Percentiles rank a stretch among this genome's conserved stretches.
Evolutionary conservation across 1,140 invertebrate species (phyloP).

Genomic region (Teleopsis dalmanni): DNA sequence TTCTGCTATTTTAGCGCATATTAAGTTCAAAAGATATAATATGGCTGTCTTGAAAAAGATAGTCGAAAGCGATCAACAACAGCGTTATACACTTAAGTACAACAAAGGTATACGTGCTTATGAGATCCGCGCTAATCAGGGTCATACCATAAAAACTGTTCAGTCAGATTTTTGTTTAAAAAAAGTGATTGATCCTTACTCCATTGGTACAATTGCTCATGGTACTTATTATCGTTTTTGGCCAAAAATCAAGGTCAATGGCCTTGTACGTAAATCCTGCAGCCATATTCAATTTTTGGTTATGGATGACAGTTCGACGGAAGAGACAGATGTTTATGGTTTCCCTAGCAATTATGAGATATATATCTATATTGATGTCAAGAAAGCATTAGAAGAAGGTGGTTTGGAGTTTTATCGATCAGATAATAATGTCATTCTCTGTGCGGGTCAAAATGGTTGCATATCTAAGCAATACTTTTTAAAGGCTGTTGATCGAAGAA

Average conservation of each 20-base stretch:
- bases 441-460: constrained; percentile 54
- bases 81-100: constrained; percentile 52
- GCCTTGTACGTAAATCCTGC: constrained; percentile 65
- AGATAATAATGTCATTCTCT: constrained; percentile 66
- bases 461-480: constrained; percentile 59
- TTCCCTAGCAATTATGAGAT: constrained; percentile 56
- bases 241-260: constrained; percentile 54
- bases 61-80: constrained; percentile 56
- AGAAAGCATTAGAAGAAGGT: constrained; percentile 53
- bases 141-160: constrained; percentile 57
- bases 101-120: constrained; percentile 44
- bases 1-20: constrained; percentile 51
- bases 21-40: constrained; percentile 46
- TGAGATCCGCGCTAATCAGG: constrained; percentile 72
- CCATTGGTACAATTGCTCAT: constrained; percentile 55
- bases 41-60: constrained; percentile 51
- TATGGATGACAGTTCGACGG: constrained; percentile 46
- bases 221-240: constrained; percentile 63
- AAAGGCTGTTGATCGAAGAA: constrained; percentile 24
- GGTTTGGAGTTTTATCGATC: constrained; percentile 64
- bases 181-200: constrained; percentile 28
- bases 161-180: constrained; percentile 32
- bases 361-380: constrained; percentile 63
- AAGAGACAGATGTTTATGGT: too few species aligned
- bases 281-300: constrained; percentile 73